Percentiles rank a stretch among this genome's conserved stretches.
Evolutionary conservation across 2,113 vertebrate genomes (phyloP).

Genomic region (Ranitomeya imitator): DNA sequence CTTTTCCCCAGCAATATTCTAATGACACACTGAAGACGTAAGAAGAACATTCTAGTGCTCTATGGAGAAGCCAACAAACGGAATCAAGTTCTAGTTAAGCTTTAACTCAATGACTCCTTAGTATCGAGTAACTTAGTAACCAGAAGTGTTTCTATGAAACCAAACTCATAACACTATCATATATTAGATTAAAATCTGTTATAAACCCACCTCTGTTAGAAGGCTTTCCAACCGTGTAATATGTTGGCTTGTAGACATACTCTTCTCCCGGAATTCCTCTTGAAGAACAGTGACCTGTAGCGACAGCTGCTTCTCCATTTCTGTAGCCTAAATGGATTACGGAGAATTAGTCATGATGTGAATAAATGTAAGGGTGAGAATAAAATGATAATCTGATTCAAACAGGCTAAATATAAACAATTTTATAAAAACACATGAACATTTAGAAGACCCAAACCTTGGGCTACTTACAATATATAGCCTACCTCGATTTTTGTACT

Average conservation of each 20-base stretch:
- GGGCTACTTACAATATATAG: too few species aligned
- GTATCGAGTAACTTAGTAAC: neutral
- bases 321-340: constrained; percentile 80
- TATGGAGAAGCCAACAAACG: neutral
- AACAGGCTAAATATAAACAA: neutral
- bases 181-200: neutral
- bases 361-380: neutral
- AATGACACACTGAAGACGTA: neutral
- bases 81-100: neutral
- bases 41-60: neutral
- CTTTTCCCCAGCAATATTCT: neutral
- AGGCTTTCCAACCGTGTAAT: constrained; percentile 91
- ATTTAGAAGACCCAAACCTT: too few species aligned
- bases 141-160: neutral
- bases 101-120: neutral
- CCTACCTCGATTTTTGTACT: too few species aligned
- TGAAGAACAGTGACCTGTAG: constrained; percentile 91
- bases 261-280: constrained; percentile 95
- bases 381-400: neutral
- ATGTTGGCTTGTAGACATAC: constrained; percentile 90
- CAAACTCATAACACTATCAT: neutral
- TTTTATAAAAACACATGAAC: neutral
- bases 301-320: constrained; percentile 93
- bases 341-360: neutral
- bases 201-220: constrained; percentile 87